Conservation (phyloP, 2,888 invertebrate species). For the Rhabditophanes sp. region DNA sequence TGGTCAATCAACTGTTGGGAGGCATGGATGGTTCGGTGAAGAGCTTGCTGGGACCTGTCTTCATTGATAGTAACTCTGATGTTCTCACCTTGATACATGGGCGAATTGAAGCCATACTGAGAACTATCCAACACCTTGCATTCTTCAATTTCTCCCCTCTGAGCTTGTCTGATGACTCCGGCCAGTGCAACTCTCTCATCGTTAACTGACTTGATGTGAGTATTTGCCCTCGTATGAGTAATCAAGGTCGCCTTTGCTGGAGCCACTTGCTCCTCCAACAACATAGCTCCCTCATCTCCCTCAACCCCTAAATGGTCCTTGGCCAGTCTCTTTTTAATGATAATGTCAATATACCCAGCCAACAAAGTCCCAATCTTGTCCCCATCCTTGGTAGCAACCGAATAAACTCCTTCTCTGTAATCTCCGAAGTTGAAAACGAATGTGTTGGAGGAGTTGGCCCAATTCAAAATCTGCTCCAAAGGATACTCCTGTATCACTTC, state of each 20-base stretch:
- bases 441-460: conserved; percentile 9
- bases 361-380: conserved; percentile 9
- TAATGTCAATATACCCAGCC: conserved; percentile 11
- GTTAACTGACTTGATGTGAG: too few relatives aligned
- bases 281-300: conserved; percentile 11
- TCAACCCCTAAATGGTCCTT: conserved; percentile 9
- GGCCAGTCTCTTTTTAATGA: conserved; percentile 9
- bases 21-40: too few relatives aligned
- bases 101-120: too few relatives aligned
- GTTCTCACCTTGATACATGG: too few relatives aligned
- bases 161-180: conserved; percentile 60
- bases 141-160: too few relatives aligned
- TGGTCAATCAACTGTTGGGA: conserved; percentile 73
- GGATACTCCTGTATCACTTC: conserved; percentile 10
- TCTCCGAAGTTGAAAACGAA: conserved; percentile 12
- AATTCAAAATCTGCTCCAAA: conserved; percentile 6
- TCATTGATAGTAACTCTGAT: too few relatives aligned
- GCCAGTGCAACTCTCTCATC: conserved; percentile 77
- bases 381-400: conserved; percentile 6
- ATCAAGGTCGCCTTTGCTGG: conserved; percentile 7
- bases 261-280: conserved; percentile 9
- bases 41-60: too few relatives aligned
- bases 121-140: too few relatives aligned
- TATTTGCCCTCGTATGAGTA: too few relatives aligned
- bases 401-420: conserved; percentile 12